phyloP scores from a whole-genome alignment of 2,888 invertebrate species.

The Ormyrus thymus region DNA sequence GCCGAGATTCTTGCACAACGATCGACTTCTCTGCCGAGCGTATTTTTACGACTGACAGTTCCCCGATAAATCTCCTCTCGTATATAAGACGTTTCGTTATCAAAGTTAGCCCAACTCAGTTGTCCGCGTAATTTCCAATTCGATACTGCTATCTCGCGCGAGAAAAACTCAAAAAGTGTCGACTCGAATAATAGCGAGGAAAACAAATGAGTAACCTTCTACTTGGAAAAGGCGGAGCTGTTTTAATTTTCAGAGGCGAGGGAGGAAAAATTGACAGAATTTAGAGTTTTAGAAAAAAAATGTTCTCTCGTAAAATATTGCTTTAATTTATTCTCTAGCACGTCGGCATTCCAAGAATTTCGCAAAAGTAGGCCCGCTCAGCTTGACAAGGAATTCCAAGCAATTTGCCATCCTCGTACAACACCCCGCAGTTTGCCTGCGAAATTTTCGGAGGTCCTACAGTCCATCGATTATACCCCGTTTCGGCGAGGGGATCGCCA shows the following conservation, averaged over 20 bases:
- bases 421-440: constrained; percentile 52
- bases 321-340: constrained; percentile 49
- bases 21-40: neutral
- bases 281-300: neutral
- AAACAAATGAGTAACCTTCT: neutral
- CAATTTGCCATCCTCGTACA: constrained; percentile 56
- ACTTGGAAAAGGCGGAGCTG: neutral
- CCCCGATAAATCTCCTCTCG: constrained; percentile 5
- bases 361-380: constrained; percentile 54
- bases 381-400: constrained; percentile 54
- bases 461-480: constrained; percentile 55
- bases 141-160: constrained; percentile 1
- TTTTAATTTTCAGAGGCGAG: neutral
- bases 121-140: neutral
- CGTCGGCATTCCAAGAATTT: constrained; percentile 47
- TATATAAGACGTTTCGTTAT: neutral
- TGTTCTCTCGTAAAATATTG: constrained; percentile 45
- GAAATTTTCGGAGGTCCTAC: constrained; percentile 56
- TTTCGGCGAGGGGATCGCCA: constrained; percentile 52
- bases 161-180: neutral
- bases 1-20: neutral
- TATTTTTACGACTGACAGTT: constrained; percentile 27
- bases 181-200: neutral
- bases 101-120: neutral
- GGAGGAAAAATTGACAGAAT: constrained; percentile 12